These are phyloP conservation scores for Corythornis cristatus DNA, from an alignment of 2,113 vertebrate species.

Conservation along the genomic window DNA sequence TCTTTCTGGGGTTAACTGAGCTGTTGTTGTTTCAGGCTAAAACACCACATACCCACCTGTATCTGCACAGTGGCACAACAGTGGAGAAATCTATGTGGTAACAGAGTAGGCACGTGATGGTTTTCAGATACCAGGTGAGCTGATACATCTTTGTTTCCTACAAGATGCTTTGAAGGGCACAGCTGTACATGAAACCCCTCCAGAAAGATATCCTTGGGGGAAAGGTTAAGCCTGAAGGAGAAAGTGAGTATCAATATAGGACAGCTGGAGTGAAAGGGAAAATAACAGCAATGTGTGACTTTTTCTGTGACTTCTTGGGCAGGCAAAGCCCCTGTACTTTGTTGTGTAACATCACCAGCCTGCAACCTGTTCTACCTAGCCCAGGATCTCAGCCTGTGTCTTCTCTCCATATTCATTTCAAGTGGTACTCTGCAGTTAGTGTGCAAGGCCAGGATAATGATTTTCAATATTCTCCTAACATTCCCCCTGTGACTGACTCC, in stretches of 20 bases:
- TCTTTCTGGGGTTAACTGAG: background rate
- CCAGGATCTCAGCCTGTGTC: background rate
- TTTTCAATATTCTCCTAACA: background rate
- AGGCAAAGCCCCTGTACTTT: background rate
- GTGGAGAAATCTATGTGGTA: background rate
- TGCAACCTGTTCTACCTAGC: background rate
- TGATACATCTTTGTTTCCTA: background rate
- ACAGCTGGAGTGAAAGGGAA: background rate
- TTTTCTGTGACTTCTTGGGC: background rate
- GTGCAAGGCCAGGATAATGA: too few relatives aligned
- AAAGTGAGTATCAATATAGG: background rate
- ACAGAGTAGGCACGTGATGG: background rate
- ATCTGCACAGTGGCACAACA: slow-evolving; percentile 5
- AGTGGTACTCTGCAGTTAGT: background rate
- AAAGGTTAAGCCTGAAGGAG: background rate
- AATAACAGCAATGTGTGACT: background rate
- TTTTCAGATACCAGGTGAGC: background rate
- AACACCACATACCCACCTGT: background rate
- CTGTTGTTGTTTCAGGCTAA: background rate
- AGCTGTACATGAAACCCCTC: background rate
- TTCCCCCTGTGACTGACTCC: background rate
- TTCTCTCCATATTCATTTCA: background rate
- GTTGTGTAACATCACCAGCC: background rate
- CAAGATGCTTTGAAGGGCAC: background rate
- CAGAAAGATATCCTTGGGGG: background rate